Evolutionary conservation across 2,113 vertebrate genomes (phyloP), one percentile per base, ranked within the genome.

Genomic region (Pseudorhombus dupliciocellatus): DNA sequence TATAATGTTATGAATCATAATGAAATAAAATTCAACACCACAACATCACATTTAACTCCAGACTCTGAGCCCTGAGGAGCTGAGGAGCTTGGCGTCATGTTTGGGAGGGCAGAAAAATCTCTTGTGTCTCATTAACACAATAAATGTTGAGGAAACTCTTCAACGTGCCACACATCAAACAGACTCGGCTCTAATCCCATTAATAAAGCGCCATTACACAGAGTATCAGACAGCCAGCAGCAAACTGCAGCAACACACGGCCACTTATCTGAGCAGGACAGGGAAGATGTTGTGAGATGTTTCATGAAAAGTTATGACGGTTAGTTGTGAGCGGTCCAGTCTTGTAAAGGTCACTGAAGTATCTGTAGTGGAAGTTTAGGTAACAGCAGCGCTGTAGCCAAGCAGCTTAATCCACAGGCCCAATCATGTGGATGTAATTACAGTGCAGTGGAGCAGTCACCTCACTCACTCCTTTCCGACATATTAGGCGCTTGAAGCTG

Each of bases 401-500:
- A 73, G 64, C 66, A 71, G 75, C 40, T 44, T 88, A 68, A 90
- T 88, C 77, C 79, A 73, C 63, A 79, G 81, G 79, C 72, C 66
- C 66, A 52, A 83, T 78, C 88, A 90, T 89, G 85, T 88, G 89
- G 83, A 84, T 77, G 75, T 82, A 87, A 89, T 91, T 88, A 90
- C 73, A 83, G 79, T 66, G 84, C 80, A 84, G 73, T 44, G 74
- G 79, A 80, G 72, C 73, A 82, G 59, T 84, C 71, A 50, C 71
- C 79, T 84, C 50, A 70, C 79, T 79, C 75, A 66, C 50, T 81
- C 67, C 68, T 87, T 85, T 86, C 58, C 30, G 15, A 73, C 62
- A 30, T 66, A 16, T 61, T 63, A 18, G 21, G 10, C 14, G 21
- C 8, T 28, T n/a, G 58, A 70, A 37, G 16, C 63, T 57, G 52